Percentiles rank a stretch among this genome's conserved stretches.
Evolutionary conservation across 53 echinoderm and acorn worm species (phyloP).

Genomic region (Pentamera pediparva): DNA sequence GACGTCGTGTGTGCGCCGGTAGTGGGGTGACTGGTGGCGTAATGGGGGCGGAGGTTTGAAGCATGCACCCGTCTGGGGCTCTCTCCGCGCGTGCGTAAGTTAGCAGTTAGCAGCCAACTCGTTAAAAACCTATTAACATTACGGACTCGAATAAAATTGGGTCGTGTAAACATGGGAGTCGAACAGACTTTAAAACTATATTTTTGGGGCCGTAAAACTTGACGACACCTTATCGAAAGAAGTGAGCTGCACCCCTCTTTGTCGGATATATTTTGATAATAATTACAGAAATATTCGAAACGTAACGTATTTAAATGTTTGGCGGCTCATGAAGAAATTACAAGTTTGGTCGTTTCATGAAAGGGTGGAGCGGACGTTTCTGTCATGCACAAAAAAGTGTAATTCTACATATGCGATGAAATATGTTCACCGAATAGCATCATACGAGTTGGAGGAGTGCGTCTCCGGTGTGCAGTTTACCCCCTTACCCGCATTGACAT

Average conservation of each 20-base stretch:
- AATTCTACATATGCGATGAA: too few relatives aligned
- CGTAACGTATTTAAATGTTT: too few relatives aligned
- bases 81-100: not conserved
- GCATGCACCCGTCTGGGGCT: slow-evolving; percentile 11
- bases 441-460: too few relatives aligned
- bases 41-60: not conserved
- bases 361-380: too few relatives aligned
- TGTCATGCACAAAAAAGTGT: too few relatives aligned
- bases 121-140: slow-evolving; percentile 11
- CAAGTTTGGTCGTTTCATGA: too few relatives aligned
- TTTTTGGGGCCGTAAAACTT: slow-evolving; percentile 24
- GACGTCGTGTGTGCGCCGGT: too few relatives aligned
- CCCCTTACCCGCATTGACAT: too few relatives aligned
- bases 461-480: too few relatives aligned
- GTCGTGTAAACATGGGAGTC: slow-evolving; percentile 15
- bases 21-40: too few relatives aligned
- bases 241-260: not conserved
- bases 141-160: not conserved
- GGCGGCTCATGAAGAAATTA: too few relatives aligned
- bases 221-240: slow-evolving; percentile 12
- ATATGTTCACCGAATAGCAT: too few relatives aligned
- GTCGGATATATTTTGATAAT: slow-evolving; percentile 9
- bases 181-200: slow-evolving; percentile 22
- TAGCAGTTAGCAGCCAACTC: not conserved
- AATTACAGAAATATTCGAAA: not conserved